Percentiles rank a stretch among this genome's conserved stretches.
phyloP scores from a whole-genome alignment of 2,797 vertebrate genomes.

The Benthosema pterotum region DNA sequence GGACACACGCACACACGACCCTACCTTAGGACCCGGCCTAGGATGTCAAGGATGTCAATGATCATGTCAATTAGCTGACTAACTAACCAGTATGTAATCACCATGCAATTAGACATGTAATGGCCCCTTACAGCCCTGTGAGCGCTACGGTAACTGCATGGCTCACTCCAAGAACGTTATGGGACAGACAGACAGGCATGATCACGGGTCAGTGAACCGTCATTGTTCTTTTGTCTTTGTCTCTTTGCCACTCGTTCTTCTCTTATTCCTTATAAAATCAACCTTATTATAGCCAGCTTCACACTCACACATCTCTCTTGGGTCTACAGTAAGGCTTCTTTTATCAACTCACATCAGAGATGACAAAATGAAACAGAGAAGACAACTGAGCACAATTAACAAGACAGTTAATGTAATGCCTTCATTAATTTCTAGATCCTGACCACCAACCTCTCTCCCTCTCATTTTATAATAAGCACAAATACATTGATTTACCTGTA shows the following conservation, averaged over 20 bases:
- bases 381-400: too few relatives aligned
- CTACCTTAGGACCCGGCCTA: not conserved
- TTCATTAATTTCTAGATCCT: too few relatives aligned
- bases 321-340: too few relatives aligned
- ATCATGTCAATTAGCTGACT: constrained; percentile 10
- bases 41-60: too few relatives aligned
- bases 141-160: constrained; percentile 13
- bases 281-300: not conserved
- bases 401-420: too few relatives aligned
- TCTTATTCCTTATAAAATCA: not conserved
- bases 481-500: too few relatives aligned
- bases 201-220: constrained; percentile 23
- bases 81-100: not conserved
- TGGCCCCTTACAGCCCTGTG: constrained; percentile 17
- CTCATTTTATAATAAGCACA: not conserved
- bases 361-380: too few relatives aligned
- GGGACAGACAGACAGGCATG: constrained; percentile 19
- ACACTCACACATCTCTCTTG: not conserved
- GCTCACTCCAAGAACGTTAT: constrained; percentile 26
- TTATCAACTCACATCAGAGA: too few relatives aligned
- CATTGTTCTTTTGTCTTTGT: not conserved
- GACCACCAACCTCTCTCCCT: not conserved
- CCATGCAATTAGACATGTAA: not conserved
- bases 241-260: too few relatives aligned
- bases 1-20: not conserved